A percentile compares a stretch with the other conserved stretches of the same genome.
phyloP scores from a whole-genome alignment of 2,797 vertebrate species.

The Apogon talboti region DNA sequence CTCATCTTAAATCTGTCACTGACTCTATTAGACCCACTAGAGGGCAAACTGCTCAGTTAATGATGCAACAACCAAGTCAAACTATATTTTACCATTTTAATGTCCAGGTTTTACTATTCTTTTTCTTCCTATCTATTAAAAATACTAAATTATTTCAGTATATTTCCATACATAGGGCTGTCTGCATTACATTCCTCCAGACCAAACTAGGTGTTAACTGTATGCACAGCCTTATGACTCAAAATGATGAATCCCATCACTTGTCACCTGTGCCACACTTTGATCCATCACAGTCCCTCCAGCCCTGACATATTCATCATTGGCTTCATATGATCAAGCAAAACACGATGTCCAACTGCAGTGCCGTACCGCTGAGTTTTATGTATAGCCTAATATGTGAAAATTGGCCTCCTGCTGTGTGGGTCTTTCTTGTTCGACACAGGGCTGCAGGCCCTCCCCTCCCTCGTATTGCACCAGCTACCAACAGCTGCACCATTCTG shows the following conservation, averaged over 20 bases:
- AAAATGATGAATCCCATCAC: background rate
- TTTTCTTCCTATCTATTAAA: too few relatives aligned
- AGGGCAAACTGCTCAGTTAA: constrained; percentile 31
- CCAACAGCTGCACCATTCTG: constrained; percentile 31
- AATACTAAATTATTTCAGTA: too few relatives aligned
- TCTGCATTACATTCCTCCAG: background rate
- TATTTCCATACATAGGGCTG: background rate
- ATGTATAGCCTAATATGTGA: constrained; percentile 20
- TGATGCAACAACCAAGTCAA: constrained; percentile 25
- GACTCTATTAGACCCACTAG: constrained; percentile 29
- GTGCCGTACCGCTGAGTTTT: constrained; percentile 16
- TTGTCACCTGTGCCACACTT: constrained; percentile 20
- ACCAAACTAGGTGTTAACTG: background rate
- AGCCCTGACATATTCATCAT: constrained; percentile 6
- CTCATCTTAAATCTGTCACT: constrained; percentile 48
- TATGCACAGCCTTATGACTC: constrained; percentile 3
- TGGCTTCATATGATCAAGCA: constrained; percentile 7
- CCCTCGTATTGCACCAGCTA: constrained; percentile 24
- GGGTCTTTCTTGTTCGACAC: constrained; percentile 33
- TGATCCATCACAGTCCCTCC: constrained; percentile 23
- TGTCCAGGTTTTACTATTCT: background rate
- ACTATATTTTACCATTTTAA: constrained; percentile 1
- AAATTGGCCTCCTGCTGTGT: constrained; percentile 35
- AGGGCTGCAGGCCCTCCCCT: constrained; percentile 5
- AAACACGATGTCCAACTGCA: constrained; percentile 13